phyloP scores from a whole-genome alignment of 2,888 invertebrate genomes.

The Lomographa bimaculata region DNA sequence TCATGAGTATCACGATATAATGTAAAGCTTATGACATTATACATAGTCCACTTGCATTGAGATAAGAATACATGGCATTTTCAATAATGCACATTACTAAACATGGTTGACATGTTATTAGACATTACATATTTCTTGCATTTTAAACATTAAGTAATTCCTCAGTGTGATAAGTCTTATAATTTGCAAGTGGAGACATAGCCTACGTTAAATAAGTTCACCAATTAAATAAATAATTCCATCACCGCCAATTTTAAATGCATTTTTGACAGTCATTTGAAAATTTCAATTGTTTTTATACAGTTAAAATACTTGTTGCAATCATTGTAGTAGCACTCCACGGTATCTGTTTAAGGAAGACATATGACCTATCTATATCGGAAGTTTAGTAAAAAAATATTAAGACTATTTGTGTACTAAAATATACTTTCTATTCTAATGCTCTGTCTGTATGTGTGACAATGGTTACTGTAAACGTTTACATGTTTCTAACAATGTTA shows the following conservation, averaged over 20 bases:
- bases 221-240: conserved; percentile 62
- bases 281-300: conserved; percentile 29
- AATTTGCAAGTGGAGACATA: conserved; percentile 36
- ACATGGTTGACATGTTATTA: no score
- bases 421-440: conserved; percentile 7
- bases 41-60: conserved; percentile 19
- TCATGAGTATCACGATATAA: conserved; percentile 64
- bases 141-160: no score
- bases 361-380: conserved; percentile 16
- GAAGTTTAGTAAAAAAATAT: conserved; percentile 8
- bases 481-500: no score
- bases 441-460: neutral
- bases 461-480: no score
- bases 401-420: conserved; percentile 3
- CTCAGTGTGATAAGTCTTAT: conserved; percentile 11
- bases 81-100: no score
- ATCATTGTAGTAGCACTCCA: conserved; percentile 72
- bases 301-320: conserved; percentile 37
- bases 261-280: conserved; percentile 67
- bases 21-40: conserved; percentile 70
- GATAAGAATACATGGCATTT: conserved; percentile 10
- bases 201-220: conserved; percentile 37
- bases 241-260: conserved; percentile 69
- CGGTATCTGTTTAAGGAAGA: conserved; percentile 39
- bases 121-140: no score